Conservation (phyloP, 2,797 vertebrate species). For the Adrianichthys oophorus region DNA sequence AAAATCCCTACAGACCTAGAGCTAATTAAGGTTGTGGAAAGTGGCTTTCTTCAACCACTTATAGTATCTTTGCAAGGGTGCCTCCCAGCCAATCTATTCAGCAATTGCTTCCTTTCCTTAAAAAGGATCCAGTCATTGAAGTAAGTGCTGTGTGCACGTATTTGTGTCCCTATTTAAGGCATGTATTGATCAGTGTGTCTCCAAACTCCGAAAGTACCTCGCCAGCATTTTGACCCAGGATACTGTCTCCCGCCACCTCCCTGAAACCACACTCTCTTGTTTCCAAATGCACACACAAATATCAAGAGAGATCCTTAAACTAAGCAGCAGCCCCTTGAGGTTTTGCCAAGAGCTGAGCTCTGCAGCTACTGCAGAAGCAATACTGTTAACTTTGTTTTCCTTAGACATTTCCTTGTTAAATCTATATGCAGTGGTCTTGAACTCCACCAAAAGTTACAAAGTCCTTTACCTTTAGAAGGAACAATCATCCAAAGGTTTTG, state of each 20-base stretch:
- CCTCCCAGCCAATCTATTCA: conserved; percentile 57
- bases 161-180: conserved; percentile 77
- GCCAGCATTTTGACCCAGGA: conserved; percentile 68
- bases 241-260: conserved; percentile 32
- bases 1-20: conserved; percentile 18
- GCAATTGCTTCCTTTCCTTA: conserved; percentile 59
- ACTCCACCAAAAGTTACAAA: conserved; percentile 18
- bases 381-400: conserved; percentile 57
- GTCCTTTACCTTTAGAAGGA: conserved; percentile 23
- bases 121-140: conserved; percentile 64
- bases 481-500: not conserved
- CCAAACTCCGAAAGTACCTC: conserved; percentile 71
- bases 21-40: conserved; percentile 45
- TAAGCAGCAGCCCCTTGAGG: conserved; percentile 42
- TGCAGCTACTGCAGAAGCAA: conserved; percentile 48
- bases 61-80: conserved; percentile 28
- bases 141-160: conserved; percentile 75
- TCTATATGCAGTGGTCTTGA: conserved; percentile 21
- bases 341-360: conserved; percentile 52
- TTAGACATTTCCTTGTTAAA: conserved; percentile 27
- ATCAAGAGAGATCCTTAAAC: conserved; percentile 40
- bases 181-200: conserved; percentile 63
- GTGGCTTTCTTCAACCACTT: conserved; percentile 43
- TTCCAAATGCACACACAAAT: conserved; percentile 33
- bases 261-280: conserved; percentile 11